These are phyloP conservation scores for Callaeas wilsoni DNA, from an alignment of 2,113 vertebrate species.

Conservation along the genomic window DNA sequence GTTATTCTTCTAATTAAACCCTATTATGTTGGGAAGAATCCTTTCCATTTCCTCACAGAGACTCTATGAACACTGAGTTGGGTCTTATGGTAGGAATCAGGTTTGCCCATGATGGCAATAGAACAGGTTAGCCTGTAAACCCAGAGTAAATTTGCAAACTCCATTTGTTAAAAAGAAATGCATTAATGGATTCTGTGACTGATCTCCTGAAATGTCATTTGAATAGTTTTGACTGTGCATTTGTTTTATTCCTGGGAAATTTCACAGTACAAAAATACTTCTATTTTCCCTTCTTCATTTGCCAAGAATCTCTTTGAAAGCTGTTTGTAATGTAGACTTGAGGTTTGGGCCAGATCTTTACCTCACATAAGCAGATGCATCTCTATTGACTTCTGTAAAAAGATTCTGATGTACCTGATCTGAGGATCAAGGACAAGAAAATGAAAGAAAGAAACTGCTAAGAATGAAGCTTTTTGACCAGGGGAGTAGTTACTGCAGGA, in stretches of 20 bases:
- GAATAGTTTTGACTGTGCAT: conserved; percentile 30
- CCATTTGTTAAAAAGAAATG: neutral
- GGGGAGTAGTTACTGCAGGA: neutral
- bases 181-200: neutral
- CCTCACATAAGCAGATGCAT: neutral
- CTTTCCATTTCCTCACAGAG: neutral
- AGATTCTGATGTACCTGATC: neutral
- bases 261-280: conserved; percentile 3
- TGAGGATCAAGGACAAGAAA: neutral
- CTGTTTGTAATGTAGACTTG: neutral
- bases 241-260: conserved; percentile 34
- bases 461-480: neutral
- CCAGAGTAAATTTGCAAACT: conserved; percentile 1
- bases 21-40: neutral
- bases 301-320: conserved; percentile 11
- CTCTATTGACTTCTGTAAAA: neutral
- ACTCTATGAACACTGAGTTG: neutral
- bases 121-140: neutral
- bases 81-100: neutral
- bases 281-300: conserved; percentile 32
- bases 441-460: neutral
- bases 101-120: neutral
- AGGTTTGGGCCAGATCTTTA: neutral
- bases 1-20: neutral
- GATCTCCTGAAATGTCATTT: conserved; percentile 33